Base-by-base conservation (phyloP, 2,888 invertebrate species). In the Hetaerina titia region DNA sequence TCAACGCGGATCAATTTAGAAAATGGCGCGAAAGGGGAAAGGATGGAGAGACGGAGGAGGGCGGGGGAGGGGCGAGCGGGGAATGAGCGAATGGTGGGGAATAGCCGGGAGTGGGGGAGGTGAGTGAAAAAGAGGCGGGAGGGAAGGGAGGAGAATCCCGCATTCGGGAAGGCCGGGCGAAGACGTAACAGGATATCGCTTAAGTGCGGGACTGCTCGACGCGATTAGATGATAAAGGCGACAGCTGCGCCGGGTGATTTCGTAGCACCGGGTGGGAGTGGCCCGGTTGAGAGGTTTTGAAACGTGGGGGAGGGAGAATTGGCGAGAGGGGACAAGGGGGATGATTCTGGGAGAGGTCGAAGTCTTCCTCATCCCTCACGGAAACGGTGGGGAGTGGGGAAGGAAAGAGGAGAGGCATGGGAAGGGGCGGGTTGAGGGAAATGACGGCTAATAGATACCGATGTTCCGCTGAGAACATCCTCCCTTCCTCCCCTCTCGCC, bases 141-240 rank as follows among this genome's bases (percentile, higher is more conserved):
- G 88, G 88, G 56, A 56, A 22, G 57, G 15, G 57, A 31, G 15
- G 88, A 31, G 19, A 15, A 56, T 13, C 13, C 22, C 8, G 58
- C 57, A 57, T 45, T 45, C 88, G 89, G 57, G 89, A 57, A 22
- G 19, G 57, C 13, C 89, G 89, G 89, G n/a, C 89, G 89, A 89
- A 58, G 58, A 56, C n/a, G n/a, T 57, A 58, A 58, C 89, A 56
- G n/a, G 58, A 13, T 57, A 58, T 58, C 19, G 57, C 56, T 57
- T 22, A 19, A 22, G 22, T 57, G 89, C 58, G 56, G 6, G 58
- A 89, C 81, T 81, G 31, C 69, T 69, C 69, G 56, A 88, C 63
- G 90, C 31, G 90, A 90, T 90, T 69, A 22, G 90, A 90, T 90
- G 90, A 69, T 69, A 69, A 63, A 90, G 90, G 64, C 90, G 64